phyloP scores from a whole-genome alignment of 2,113 vertebrate genomes.

The Falcunculus frontatus region DNA sequence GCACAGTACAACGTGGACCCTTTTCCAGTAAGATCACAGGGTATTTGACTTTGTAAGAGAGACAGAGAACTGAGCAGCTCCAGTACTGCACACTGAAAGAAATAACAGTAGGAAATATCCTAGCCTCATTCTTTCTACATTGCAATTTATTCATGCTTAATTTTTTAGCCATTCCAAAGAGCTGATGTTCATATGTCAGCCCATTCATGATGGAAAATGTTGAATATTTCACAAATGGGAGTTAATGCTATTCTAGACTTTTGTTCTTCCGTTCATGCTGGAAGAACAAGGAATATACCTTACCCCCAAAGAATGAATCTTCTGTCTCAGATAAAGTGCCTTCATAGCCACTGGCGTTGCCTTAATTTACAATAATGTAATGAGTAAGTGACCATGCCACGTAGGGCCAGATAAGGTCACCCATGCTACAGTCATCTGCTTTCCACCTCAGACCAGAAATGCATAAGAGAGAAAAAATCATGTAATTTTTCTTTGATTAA shows the following conservation, averaged over 20 bases:
- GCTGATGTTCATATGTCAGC: not conserved
- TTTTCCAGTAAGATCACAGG: not conserved
- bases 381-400: not conserved
- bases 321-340: not conserved
- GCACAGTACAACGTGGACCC: not conserved
- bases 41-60: not conserved
- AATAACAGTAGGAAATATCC: not conserved
- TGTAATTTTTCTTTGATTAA: conserved; percentile 9
- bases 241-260: not conserved
- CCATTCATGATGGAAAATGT: not conserved
- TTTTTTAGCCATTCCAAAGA: not conserved
- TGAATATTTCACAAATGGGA: not conserved
- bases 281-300: not conserved
- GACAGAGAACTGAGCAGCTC: not conserved
- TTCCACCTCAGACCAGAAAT: not conserved
- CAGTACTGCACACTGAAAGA: not conserved
- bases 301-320: not conserved
- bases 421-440: not conserved
- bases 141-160: not conserved
- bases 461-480: not conserved
- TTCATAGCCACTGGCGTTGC: not conserved
- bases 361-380: not conserved
- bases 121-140: not conserved
- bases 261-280: not conserved
- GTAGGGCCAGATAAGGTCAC: not conserved